These are phyloP conservation scores for Prionailurus bengalensis DNA, from an alignment of 2,113 vertebrate genomes.

Conservation along the genomic window DNA sequence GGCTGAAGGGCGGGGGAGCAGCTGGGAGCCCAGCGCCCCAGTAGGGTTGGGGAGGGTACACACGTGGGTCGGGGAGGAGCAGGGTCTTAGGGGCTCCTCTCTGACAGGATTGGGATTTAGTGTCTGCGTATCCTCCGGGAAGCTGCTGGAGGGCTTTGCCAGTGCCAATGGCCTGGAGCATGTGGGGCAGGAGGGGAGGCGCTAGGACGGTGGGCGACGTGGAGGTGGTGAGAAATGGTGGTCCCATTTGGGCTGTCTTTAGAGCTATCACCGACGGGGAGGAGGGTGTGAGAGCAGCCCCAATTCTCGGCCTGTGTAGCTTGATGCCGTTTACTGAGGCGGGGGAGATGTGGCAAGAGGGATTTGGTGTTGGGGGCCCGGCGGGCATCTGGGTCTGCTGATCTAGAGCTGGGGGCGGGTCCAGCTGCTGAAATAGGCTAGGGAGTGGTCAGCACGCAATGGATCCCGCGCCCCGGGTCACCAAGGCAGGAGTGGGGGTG, in stretches of 20 bases:
- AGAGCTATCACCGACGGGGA: neutral
- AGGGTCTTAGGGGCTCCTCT: neutral
- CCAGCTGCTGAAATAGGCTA: neutral
- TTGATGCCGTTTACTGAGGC: neutral
- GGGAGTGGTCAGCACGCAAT: neutral
- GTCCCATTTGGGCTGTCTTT: too few relatives aligned
- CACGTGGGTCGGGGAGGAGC: too few relatives aligned
- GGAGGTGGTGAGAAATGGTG: too few relatives aligned
- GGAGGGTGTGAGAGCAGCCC: neutral
- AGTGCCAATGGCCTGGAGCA: neutral
- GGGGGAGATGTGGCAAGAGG: accelerated
- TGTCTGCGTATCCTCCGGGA: neutral
- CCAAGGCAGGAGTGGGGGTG: neutral
- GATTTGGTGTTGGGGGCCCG: neutral
- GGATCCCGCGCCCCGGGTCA: neutral
- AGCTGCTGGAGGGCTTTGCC: neutral
- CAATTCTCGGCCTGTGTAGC: accelerated
- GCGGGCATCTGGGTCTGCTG: neutral
- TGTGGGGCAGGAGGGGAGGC: neutral
- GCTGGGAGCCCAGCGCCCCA: neutral
- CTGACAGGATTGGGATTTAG: neutral
- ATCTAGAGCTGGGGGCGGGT: neutral
- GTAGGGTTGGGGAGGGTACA: accelerated
- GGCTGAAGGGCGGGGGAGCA: neutral
- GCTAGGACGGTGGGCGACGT: neutral